phyloP scores from a whole-genome alignment of 2,113 vertebrate species.

The Aleadryas rufinucha region DNA sequence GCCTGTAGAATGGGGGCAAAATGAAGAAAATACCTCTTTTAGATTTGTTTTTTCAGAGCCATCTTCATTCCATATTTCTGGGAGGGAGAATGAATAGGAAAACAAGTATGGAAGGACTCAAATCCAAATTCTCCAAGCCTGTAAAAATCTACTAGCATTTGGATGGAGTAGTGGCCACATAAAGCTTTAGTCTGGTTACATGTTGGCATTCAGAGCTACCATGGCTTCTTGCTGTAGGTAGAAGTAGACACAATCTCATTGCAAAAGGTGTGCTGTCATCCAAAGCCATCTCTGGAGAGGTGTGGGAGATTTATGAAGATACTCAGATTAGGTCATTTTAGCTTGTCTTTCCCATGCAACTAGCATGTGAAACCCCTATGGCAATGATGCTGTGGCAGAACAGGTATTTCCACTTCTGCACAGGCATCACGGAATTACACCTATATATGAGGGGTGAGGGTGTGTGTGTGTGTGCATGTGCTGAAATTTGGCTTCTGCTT shows the following conservation, averaged over 20 bases:
- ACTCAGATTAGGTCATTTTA: background rate
- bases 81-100: background rate
- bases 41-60: background rate
- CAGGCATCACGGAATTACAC: background rate
- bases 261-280: background rate
- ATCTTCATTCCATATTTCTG: background rate
- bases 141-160: background rate
- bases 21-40: background rate
- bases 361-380: background rate
- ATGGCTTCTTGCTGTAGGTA: background rate
- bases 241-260: background rate
- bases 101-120: background rate
- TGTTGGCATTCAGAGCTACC: background rate
- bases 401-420: background rate
- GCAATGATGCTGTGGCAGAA: background rate
- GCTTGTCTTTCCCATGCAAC: background rate
- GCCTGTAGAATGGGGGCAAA: background rate
- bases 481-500: background rate
- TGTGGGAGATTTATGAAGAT: background rate
- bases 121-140: background rate
- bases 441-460: fast-evolving
- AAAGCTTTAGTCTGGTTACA: background rate
- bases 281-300: background rate
- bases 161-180: background rate
- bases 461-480: background rate